A percentile compares a stretch with the other conserved stretches of the same genome.
These are phyloP conservation scores for Sesamia nonagrioides DNA, from an alignment of 1,140 invertebrate genomes.

Conservation along the genomic window DNA sequence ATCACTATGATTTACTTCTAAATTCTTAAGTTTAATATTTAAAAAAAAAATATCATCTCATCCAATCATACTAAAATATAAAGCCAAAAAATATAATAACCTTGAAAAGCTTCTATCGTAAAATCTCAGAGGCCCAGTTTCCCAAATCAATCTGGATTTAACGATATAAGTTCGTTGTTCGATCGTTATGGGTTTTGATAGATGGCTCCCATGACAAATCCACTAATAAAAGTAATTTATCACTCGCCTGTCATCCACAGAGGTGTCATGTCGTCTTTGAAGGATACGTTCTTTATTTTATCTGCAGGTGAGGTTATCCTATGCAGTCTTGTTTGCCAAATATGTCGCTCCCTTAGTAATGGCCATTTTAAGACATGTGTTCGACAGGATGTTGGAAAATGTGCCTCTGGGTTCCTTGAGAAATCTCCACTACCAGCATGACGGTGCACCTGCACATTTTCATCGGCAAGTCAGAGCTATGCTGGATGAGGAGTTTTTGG, in stretches of 20 bases:
- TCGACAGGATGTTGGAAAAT: too few relatives aligned
- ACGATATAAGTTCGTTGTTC: constrained; percentile 48
- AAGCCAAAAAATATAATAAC: neutral
- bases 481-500: too few relatives aligned
- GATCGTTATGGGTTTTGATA: constrained; percentile 57
- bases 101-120: neutral
- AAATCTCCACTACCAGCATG: too few relatives aligned
- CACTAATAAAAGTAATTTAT: constrained; percentile 68
- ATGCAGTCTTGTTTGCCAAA: neutral
- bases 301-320: constrained; percentile 22
- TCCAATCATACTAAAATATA: neutral
- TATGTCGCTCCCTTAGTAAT: too few relatives aligned
- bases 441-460: too few relatives aligned
- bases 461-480: too few relatives aligned
- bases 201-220: constrained; percentile 62
- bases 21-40: too few relatives aligned
- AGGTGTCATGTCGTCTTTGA: constrained; percentile 42
- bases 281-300: constrained; percentile 2
- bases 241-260: constrained; percentile 58
- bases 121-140: constrained; percentile 19
- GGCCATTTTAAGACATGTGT: too few relatives aligned
- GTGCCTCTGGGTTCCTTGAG: too few relatives aligned
- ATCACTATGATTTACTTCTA: too few relatives aligned
- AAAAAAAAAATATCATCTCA: neutral
- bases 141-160: constrained; percentile 43